Percentiles rank a stretch among this genome's conserved stretches.
Evolutionary conservation across 2,888 invertebrate species (phyloP).

Genomic region (Stratiomys singularior): DNA sequence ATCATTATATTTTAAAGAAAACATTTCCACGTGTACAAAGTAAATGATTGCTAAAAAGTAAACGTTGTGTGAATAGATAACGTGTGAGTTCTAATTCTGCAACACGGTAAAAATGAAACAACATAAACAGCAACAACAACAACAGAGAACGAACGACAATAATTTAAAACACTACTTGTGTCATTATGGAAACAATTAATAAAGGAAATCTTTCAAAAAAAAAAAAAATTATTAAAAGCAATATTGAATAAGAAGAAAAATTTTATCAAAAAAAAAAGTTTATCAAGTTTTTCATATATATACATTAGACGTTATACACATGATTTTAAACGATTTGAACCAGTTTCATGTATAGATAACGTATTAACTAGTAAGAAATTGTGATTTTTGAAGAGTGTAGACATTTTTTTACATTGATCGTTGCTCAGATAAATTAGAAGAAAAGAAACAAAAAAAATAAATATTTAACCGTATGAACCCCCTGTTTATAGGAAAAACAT

Average conservation of each 20-base stretch:
- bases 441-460: neutral
- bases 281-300: constrained; percentile 40
- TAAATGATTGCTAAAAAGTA: constrained; percentile 14
- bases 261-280: constrained; percentile 30
- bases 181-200: constrained; percentile 25
- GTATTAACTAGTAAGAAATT: constrained; percentile 13
- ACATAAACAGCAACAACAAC: constrained; percentile 17
- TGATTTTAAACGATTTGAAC: constrained; percentile 35
- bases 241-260: constrained; percentile 37
- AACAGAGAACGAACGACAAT: constrained; percentile 38
- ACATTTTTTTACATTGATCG: constrained; percentile 24
- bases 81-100: neutral
- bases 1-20: constrained; percentile 35
- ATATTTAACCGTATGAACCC: constrained; percentile 9
- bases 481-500: constrained; percentile 33
- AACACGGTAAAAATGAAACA: neutral
- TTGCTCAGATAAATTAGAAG: constrained; percentile 37
- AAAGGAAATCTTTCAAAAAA: neutral
- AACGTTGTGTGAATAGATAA: neutral
- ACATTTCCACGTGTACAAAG: constrained; percentile 28
- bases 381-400: constrained; percentile 36
- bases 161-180: constrained; percentile 40
- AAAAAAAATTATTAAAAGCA: constrained; percentile 24
- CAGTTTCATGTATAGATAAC: constrained; percentile 32
- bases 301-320: constrained; percentile 34